phyloP scores from a whole-genome alignment of 1,140 invertebrate species.

The Sitophilus oryzae region DNA sequence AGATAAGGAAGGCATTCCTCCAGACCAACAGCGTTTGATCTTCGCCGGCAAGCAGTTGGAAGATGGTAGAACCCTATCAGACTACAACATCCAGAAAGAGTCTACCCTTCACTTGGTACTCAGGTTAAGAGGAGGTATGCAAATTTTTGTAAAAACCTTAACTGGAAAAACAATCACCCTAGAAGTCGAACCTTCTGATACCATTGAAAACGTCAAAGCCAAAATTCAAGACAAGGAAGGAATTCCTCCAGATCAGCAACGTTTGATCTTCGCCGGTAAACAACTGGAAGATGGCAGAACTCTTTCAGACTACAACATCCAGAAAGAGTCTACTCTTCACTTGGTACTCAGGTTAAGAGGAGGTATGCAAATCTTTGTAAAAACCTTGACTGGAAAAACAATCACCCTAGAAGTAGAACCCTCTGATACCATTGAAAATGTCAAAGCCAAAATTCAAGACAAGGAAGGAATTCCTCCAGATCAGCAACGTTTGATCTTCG shows the following conservation, averaged over 20 bases:
- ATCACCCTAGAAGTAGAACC: conserved; percentile 71
- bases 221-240: background rate
- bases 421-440: conserved; percentile 71
- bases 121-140: conserved; percentile 65
- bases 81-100: conserved; percentile 58
- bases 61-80: background rate
- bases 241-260: background rate
- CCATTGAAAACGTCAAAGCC: background rate
- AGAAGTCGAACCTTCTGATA: background rate
- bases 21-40: background rate
- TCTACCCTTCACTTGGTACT: conserved; percentile 65
- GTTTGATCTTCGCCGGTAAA: conserved; percentile 16
- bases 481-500: conserved; percentile 58
- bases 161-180: conserved; percentile 12
- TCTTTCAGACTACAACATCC: conserved; percentile 19
- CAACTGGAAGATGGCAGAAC: conserved; percentile 16
- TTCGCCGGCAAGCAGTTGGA: conserved; percentile 1
- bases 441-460: conserved; percentile 74
- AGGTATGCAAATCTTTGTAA: conserved; percentile 1
- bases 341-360: background rate
- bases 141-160: conserved; percentile 47
- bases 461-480: conserved; percentile 63
- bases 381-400: conserved; percentile 40
- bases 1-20: background rate
- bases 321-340: conserved; percentile 13